Conservation (phyloP, 2,888 invertebrate species). For the Aphidius colemani region DNA sequence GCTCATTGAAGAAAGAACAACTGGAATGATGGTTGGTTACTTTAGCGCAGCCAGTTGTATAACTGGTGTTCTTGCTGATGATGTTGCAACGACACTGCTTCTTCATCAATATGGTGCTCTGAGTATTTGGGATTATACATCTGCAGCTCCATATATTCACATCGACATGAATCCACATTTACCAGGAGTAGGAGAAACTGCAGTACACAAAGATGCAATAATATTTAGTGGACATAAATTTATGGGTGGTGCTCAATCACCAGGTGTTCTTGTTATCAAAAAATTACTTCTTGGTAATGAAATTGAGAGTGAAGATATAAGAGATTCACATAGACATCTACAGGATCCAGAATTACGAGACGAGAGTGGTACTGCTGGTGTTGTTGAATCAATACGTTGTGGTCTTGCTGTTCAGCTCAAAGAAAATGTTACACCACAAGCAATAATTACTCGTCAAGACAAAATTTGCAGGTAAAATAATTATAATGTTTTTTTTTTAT, state of each 20-base stretch:
- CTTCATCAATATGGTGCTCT: conserved; percentile 83
- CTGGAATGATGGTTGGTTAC: conserved; percentile 71
- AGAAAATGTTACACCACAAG: conserved; percentile 75
- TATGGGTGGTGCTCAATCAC: conserved; percentile 87
- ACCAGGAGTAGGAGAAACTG: conserved; percentile 71
- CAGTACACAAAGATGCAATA: conserved; percentile 83
- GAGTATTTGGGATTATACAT: conserved; percentile 89
- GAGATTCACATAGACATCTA: conserved; percentile 55
- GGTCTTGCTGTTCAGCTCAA: conserved; percentile 86
- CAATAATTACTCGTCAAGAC: conserved; percentile 74
- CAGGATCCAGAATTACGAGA: conserved; percentile 69
- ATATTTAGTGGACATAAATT: conserved; percentile 91
- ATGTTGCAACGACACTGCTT: conserved; percentile 78
- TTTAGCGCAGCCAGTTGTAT: conserved; percentile 87
- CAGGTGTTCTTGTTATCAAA: conserved; percentile 68
- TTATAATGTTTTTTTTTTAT: conserved; percentile 28
- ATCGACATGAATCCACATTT: conserved; percentile 85
- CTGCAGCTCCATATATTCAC: conserved; percentile 75
- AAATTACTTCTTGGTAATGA: conserved; percentile 62
- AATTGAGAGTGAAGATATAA: conserved; percentile 51
- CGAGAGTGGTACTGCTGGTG: conserved; percentile 78
- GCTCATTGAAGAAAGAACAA: conserved; percentile 67
- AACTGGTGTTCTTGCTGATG: conserved; percentile 86
- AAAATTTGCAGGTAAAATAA: conserved; percentile 71
- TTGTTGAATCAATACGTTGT: conserved; percentile 81